phyloP scores from a whole-genome alignment of 2,797 vertebrate genomes.

The Enteromius afrohamiltoni region DNA sequence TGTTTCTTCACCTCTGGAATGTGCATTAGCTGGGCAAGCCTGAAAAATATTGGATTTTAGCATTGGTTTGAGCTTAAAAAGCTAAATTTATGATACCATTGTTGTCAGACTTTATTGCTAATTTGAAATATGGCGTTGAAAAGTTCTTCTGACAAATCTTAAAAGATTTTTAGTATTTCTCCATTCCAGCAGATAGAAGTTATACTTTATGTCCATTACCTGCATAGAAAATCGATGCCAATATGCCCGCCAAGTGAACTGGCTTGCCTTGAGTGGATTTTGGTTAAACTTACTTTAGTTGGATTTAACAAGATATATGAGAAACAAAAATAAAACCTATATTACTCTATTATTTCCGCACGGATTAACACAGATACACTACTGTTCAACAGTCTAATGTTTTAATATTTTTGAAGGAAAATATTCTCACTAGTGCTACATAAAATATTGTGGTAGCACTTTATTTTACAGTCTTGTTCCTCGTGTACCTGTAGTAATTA shows the following conservation, averaged over 20 bases:
- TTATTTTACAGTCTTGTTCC: too few species aligned
- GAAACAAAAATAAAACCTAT: not conserved
- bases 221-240: not conserved
- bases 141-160: not conserved
- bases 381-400: not conserved
- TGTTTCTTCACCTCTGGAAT: slow-evolving; percentile 14
- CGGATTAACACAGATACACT: not conserved
- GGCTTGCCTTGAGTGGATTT: not conserved
- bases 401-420: not conserved
- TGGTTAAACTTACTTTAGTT: not conserved
- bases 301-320: not conserved
- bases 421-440: not conserved
- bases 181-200: not conserved
- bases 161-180: slow-evolving; percentile 5
- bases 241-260: not conserved
- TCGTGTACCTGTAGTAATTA: too few species aligned
- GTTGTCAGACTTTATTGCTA: slow-evolving; percentile 11
- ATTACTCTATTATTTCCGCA: not conserved
- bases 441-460: not conserved
- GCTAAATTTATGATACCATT: slow-evolving; percentile 18
- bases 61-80: not conserved
- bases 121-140: slow-evolving; percentile 11
- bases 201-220: not conserved
- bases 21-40: slow-evolving; percentile 9
- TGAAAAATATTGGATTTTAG: not conserved